Conservation (phyloP, 2,113 vertebrate species). For the Platichthys flesus region DNA sequence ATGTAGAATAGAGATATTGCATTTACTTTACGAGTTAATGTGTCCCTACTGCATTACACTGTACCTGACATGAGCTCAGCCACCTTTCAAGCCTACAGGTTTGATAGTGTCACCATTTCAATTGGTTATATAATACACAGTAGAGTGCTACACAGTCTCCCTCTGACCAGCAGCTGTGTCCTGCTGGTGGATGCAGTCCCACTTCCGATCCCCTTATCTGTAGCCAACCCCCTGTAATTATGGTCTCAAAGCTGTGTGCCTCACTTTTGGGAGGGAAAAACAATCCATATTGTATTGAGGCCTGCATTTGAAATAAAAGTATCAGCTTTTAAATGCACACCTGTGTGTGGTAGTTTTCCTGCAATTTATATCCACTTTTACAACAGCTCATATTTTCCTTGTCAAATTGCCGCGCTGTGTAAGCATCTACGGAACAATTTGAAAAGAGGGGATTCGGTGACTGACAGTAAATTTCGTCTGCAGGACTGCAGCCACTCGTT, state of each 20-base stretch:
- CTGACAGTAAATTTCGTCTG: slow-evolving; percentile 61
- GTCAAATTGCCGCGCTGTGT: slow-evolving; percentile 58
- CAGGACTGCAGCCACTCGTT: slow-evolving; percentile 62
- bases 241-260: slow-evolving; percentile 4
- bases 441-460: slow-evolving; percentile 52
- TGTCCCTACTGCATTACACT: too few relatives aligned
- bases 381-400: slow-evolving; percentile 43
- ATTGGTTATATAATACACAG: background rate
- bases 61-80: background rate
- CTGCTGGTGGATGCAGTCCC: slow-evolving; percentile 7
- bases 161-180: slow-evolving; percentile 9
- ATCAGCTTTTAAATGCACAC: slow-evolving; percentile 14
- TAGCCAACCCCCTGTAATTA: slow-evolving; percentile 37
- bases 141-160: background rate
- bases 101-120: background rate
- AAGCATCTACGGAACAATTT: slow-evolving; percentile 63
- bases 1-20: too few relatives aligned
- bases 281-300: background rate
- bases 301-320: slow-evolving; percentile 28
- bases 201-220: slow-evolving; percentile 11
- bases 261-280: slow-evolving; percentile 22
- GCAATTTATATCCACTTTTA: slow-evolving; percentile 51
- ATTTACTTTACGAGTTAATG: too few relatives aligned
- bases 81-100: too few relatives aligned
- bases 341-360: background rate